phyloP scores from a whole-genome alignment of 2,797 vertebrate genomes.

The Mergus octosetaceus region DNA sequence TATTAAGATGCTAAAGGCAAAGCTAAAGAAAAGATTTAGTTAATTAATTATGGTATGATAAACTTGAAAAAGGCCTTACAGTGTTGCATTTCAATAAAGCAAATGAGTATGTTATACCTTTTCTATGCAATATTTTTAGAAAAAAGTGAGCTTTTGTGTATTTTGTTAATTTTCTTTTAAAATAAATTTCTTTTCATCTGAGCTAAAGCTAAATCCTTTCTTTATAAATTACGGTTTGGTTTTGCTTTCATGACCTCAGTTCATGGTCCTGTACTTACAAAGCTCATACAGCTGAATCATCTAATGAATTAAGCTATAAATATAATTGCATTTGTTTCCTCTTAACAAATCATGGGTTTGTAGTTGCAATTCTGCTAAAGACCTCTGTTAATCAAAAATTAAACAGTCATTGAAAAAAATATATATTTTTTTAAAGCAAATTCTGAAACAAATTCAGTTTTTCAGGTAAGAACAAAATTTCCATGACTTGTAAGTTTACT shows the following conservation, averaged over 20 bases:
- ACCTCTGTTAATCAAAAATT: neutral
- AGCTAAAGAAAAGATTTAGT: neutral
- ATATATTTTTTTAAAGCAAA: neutral
- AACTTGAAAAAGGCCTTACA: neutral
- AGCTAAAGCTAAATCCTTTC: neutral
- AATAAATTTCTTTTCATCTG: neutral
- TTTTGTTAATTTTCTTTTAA: neutral
- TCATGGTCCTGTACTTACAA: neutral
- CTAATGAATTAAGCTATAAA: slow-evolving; percentile 9
- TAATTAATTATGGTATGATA: slow-evolving; percentile 28
- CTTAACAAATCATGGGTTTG: neutral
- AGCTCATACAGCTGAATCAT: neutral
- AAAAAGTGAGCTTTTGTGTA: neutral
- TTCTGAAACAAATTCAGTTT: neutral
- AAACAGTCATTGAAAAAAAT: neutral
- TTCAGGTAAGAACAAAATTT: neutral
- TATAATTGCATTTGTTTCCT: neutral
- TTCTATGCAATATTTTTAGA: neutral
- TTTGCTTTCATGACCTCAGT: neutral
- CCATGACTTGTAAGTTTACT: neutral
- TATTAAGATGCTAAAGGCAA: neutral
- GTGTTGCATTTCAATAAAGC: neutral
- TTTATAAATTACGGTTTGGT: neutral
- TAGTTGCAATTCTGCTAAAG: neutral
- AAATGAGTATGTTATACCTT: neutral